Evolutionary conservation across 2,888 invertebrate genomes (phyloP).

Genomic region (Dysmachus trigonus): DNA sequence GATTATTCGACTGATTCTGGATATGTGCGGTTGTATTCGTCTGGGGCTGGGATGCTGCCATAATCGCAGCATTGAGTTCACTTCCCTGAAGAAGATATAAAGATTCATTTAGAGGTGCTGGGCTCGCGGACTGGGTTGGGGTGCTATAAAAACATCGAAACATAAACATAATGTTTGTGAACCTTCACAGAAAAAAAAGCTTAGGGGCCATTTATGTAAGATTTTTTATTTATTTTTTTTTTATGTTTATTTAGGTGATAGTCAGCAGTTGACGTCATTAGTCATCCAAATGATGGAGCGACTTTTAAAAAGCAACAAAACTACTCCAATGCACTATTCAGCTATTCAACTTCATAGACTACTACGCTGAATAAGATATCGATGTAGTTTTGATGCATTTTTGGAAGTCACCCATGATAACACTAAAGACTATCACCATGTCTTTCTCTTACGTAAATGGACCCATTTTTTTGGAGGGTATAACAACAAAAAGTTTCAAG

Average conservation of each 20-base stretch:
- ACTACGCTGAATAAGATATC: too few species aligned
- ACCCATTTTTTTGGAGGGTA: not conserved
- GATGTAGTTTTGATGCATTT: too few species aligned
- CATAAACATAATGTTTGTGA: not conserved
- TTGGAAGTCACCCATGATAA: too few species aligned
- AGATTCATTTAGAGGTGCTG: not conserved
- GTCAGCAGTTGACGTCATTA: not conserved
- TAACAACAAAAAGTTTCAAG: not conserved
- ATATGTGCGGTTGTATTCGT: constrained; percentile 46
- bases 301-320: too few species aligned
- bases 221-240: too few species aligned
- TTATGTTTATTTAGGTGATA: too few species aligned
- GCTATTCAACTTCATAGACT: too few species aligned
- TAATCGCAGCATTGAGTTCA: constrained; percentile 54
- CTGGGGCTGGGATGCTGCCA: constrained; percentile 53
- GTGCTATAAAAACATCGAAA: not conserved
- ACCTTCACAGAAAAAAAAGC: not conserved
- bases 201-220: not conserved
- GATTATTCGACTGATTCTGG: constrained; percentile 48
- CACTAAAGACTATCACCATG: not conserved
- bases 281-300: not conserved
- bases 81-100: constrained; percentile 47
- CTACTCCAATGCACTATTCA: too few species aligned
- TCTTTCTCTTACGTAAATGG: not conserved
- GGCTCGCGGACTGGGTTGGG: not conserved